Percentiles rank a stretch among this genome's conserved stretches.
phyloP scores from a whole-genome alignment of 1,140 invertebrate genomes.

The Phthorimaea operculella region DNA sequence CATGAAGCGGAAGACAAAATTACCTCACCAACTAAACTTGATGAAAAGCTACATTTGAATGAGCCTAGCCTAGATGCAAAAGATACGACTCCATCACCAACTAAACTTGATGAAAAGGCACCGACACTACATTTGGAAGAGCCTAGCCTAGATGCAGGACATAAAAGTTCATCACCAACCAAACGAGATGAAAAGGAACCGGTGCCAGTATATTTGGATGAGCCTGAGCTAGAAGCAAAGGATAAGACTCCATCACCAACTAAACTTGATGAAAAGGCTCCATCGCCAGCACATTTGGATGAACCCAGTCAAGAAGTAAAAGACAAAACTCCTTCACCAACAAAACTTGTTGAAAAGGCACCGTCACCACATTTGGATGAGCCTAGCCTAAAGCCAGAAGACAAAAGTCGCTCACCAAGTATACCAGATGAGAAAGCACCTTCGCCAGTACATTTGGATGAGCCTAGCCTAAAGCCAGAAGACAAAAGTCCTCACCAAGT shows the following conservation, averaged over 20 bases:
- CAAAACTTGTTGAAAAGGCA: slow-evolving; percentile 7
- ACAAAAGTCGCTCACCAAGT: too few relatives aligned
- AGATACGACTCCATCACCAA: background rate
- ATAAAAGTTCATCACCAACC: slow-evolving; percentile 2
- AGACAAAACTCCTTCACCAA: slow-evolving; percentile 4
- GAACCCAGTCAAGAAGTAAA: too few relatives aligned
- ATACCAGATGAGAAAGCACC: slow-evolving; percentile 6
- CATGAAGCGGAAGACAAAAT: background rate
- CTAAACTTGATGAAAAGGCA: slow-evolving; percentile 8
- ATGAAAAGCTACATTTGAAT: slow-evolving; percentile 9
- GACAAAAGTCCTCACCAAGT: too few relatives aligned
- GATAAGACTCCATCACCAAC: slow-evolving; percentile 7
- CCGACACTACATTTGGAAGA: slow-evolving; percentile 7
- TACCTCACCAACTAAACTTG: background rate
- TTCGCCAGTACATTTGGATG: background rate
- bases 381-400: too few relatives aligned
- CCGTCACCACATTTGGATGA: background rate
- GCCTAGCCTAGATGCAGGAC: background rate
- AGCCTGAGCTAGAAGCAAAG: too few relatives aligned
- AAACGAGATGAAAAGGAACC: slow-evolving; percentile 6
- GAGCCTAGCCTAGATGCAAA: background rate
- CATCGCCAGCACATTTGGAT: background rate
- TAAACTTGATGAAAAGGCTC: slow-evolving; percentile 7
- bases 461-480: background rate
- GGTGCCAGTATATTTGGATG: too few relatives aligned